phyloP scores from a whole-genome alignment of 2,888 invertebrate genomes.

The Erebia aethiops region DNA sequence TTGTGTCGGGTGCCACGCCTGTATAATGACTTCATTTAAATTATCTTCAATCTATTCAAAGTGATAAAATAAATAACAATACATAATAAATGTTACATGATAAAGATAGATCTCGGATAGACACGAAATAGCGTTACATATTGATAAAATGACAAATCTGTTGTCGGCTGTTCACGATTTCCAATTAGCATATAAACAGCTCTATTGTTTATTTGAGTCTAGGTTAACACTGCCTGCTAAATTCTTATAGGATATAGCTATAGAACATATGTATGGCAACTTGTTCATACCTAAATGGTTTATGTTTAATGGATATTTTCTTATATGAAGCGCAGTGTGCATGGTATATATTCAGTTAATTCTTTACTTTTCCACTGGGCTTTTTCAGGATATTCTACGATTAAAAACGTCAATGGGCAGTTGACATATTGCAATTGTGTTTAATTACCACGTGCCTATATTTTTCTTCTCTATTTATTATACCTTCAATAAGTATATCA shows the following conservation, averaged over 20 bases:
- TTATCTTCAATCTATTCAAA: conserved; percentile 1
- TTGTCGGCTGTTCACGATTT: conserved; percentile 39
- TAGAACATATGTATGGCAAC: background rate
- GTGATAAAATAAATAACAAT: background rate
- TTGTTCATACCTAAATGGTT: background rate
- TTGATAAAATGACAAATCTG: conserved; percentile 39
- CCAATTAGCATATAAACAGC: conserved; percentile 52
- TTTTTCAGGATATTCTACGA: too few relatives aligned
- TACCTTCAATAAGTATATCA: too few relatives aligned
- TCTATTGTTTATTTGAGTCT: conserved; percentile 47
- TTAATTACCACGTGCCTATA: too few relatives aligned
- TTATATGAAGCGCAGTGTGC: too few relatives aligned
- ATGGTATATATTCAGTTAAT: too few relatives aligned
- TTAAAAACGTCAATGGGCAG: too few relatives aligned
- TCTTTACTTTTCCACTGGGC: too few relatives aligned
- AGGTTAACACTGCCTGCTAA: conserved; percentile 1
- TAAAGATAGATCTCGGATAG: background rate
- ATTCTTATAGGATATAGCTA: background rate
- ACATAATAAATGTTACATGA: background rate
- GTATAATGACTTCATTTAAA: conserved; percentile 2
- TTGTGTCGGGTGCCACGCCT: background rate
- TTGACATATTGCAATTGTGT: too few relatives aligned
- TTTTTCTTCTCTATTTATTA: too few relatives aligned
- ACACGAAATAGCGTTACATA: conserved; percentile 29
- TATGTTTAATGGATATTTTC: background rate